Base-by-base conservation (phyloP, 1,140 invertebrate species). In the Papilio polyxenes region DNA sequence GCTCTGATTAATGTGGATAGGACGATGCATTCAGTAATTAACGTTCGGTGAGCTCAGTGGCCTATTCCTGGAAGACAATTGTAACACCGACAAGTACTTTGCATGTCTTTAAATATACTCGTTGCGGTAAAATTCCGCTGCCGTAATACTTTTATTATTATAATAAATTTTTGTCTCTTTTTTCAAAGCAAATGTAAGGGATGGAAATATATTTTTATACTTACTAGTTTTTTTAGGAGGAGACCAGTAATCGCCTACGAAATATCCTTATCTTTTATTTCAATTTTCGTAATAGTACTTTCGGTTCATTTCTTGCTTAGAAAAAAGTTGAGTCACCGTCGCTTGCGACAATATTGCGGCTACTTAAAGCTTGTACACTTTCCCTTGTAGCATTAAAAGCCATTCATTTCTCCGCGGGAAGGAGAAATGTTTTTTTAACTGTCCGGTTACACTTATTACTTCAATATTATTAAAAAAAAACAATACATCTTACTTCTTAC, bases 1-100 rank as follows among this genome's bases (percentile, higher is more conserved):
- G 82, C 59, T 86, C 78, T 82, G 84, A 82, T 85, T 83, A 83
- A 82, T 79, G 74, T 44, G 83, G 81, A 84, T 84, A 81, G 81
- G 49, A 59, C 83, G 44, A 69, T 82, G 83, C 83, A 86, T 85
- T 81, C 82, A 77, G 74, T 81, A 83, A 83, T 86, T 86, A 84
- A 82, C 80, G 62, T 74, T 82, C 81, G 77, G 81, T 84, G 83
- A 81, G 69, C 83, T 79, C 81, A 85, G 65, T 80, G 56, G 76
- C 23, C 85, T 84, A 83, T 85, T 84, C 81, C 80, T 84, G 83
- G 85, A 85, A 79, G 74, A 31, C 79, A 82, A 81, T 78, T 81
- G 80, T 81, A 79, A 23, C n/a, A 17, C 0, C 51, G 80, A 75
- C 79, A 62, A 53, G 49, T 44, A 51, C 80, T 77, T 59, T 23